Evolutionary conservation across 2,888 invertebrate genomes (phyloP).

Genomic region (Oeneis ivallda): DNA sequence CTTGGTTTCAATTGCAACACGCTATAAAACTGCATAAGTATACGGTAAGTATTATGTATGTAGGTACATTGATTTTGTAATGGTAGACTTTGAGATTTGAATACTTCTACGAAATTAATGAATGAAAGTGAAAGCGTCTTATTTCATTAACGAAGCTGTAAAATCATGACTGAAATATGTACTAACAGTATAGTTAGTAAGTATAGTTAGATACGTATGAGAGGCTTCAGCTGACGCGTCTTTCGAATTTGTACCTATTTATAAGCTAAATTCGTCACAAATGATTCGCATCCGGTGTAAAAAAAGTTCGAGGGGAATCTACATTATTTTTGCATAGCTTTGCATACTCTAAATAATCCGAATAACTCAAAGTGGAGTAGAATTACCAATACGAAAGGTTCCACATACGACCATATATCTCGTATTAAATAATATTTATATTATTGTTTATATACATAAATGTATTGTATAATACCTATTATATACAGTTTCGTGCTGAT

Average conservation of each 20-base stretch:
- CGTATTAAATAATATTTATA: too few species aligned
- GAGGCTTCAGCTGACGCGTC: background rate
- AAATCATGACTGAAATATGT: background rate
- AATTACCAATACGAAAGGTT: background rate
- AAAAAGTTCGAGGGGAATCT: background rate
- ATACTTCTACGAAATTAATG: background rate
- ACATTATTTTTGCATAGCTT: background rate
- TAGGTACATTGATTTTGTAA: background rate
- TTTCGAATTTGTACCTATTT: background rate
- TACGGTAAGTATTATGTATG: background rate
- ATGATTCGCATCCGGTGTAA: background rate
- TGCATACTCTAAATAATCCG: background rate
- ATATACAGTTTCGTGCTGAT: background rate
- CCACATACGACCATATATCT: background rate
- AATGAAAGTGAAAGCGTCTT: background rate
- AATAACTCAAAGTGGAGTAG: background rate
- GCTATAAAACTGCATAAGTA: conserved; percentile 1
- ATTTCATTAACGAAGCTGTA: too few species aligned
- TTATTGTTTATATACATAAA: too few species aligned
- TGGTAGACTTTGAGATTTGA: background rate
- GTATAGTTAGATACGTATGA: background rate
- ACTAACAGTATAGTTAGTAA: background rate
- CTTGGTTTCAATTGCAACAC: conserved; percentile 30
- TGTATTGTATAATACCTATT: too few species aligned
- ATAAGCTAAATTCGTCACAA: background rate